These are phyloP conservation scores for Clarias magur DNA, from an alignment of 2,113 vertebrate species.

Conservation along the genomic window DNA sequence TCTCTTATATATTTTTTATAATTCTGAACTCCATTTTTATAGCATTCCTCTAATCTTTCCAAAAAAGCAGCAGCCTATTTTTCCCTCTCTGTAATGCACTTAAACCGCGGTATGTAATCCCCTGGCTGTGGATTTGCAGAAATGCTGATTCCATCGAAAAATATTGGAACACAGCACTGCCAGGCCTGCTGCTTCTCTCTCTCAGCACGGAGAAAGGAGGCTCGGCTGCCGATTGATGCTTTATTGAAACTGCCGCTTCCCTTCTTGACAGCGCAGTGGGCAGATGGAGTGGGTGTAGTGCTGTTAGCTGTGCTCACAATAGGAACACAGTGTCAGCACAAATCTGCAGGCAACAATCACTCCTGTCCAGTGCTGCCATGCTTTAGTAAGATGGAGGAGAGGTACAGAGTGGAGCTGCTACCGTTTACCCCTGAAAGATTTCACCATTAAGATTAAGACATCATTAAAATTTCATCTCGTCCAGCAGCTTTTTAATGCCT, in stretches of 20 bases:
- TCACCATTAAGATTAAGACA: constrained; percentile 11
- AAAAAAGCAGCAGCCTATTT: constrained; percentile 4
- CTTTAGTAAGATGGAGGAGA: constrained; percentile 21
- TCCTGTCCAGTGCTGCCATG: constrained; percentile 21
- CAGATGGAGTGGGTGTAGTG: constrained; percentile 45
- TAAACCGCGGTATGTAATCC: constrained; percentile 34
- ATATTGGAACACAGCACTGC: constrained; percentile 30
- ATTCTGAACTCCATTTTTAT: constrained; percentile 4
- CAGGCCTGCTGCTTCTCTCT: constrained; percentile 24
- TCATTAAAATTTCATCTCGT: constrained; percentile 1
- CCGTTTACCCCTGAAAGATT: background rate
- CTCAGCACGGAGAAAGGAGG: constrained; percentile 22
- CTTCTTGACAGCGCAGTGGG: constrained; percentile 34
- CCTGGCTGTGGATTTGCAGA: constrained; percentile 30
- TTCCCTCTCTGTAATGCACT: background rate
- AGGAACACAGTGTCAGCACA: constrained; percentile 48
- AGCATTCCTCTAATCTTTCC: constrained; percentile 24
- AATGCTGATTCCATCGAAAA: constrained; percentile 43
- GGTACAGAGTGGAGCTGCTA: constrained; percentile 1
- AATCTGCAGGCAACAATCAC: constrained; percentile 37
- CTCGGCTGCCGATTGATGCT: constrained; percentile 39
- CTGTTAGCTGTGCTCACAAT: constrained; percentile 41
- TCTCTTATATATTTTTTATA: background rate
- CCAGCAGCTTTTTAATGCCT: background rate
- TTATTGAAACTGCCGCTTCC: constrained; percentile 47